phyloP scores from a whole-genome alignment of 2,888 invertebrate genomes.

The Andrena flavipes region DNA sequence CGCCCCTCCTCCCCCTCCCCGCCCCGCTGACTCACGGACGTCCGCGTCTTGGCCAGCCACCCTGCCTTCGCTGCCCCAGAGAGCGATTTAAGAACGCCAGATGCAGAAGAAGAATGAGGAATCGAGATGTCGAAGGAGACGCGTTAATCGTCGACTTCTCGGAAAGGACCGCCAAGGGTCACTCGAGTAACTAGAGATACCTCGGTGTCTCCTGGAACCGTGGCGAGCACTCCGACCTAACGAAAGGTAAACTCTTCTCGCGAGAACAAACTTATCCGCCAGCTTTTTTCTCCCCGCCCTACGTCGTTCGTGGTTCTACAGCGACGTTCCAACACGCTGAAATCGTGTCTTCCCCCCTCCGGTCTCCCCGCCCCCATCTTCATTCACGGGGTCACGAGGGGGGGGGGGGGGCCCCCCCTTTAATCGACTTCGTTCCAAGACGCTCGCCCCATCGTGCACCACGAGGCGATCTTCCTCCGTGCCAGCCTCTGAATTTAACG shows the following conservation, averaged over 20 bases:
- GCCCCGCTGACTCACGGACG: not conserved
- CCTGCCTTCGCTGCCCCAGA: not conserved
- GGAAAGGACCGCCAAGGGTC: constrained; percentile 40
- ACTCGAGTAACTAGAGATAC: constrained; percentile 49
- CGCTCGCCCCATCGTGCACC: not conserved
- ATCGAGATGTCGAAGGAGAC: constrained; percentile 19
- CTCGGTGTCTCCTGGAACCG: constrained; percentile 69
- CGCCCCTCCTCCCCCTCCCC: constrained; percentile 33
- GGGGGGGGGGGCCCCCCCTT: not conserved
- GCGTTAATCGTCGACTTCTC: constrained; percentile 49
- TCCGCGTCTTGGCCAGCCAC: not conserved
- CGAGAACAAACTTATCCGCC: constrained; percentile 73
- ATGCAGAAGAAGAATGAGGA: not conserved
- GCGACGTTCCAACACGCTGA: constrained; percentile 10
- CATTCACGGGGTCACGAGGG: no score
- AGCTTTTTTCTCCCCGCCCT: constrained; percentile 51
- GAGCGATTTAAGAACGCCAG: not conserved
- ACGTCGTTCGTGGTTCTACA: not conserved
- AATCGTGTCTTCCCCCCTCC: not conserved
- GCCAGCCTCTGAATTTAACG: constrained; percentile 8
- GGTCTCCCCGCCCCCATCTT: not conserved
- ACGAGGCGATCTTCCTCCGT: not conserved
- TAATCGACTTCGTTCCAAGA: constrained; percentile 37
- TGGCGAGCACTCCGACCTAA: constrained; percentile 73
- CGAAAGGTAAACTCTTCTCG: constrained; percentile 81